Percentiles rank a stretch among this genome's conserved stretches.
Evolutionary conservation across 2,797 vertebrate genomes (phyloP).

Genomic region (Notolabrus celidotus): DNA sequence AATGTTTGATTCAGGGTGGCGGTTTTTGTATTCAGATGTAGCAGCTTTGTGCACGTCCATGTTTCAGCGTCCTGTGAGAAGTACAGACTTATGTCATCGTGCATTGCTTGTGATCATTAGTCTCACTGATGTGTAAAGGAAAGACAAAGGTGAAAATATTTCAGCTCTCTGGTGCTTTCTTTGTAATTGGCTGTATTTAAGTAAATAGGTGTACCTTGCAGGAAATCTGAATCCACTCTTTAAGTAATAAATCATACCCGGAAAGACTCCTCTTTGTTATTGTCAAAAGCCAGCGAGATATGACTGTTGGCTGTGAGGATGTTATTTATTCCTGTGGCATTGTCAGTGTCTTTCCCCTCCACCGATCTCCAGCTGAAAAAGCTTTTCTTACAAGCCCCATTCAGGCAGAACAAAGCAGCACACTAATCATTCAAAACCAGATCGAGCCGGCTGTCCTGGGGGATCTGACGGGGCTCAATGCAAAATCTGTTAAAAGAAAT

Average conservation of each 20-base stretch:
- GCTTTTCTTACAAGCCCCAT: conserved; percentile 63
- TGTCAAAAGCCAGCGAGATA: conserved; percentile 69
- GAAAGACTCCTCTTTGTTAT: conserved; percentile 60
- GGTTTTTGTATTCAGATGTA: conserved; percentile 39
- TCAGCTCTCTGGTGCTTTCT: conserved; percentile 6
- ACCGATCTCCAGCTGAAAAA: conserved; percentile 74
- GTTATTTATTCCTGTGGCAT: conserved; percentile 78
- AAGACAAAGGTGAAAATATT: conserved; percentile 44
- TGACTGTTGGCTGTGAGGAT: conserved; percentile 57
- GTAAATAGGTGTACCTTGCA: conserved; percentile 55
- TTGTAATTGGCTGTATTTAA: conserved; percentile 23
- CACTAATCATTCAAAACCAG: conserved; percentile 79
- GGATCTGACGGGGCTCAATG: conserved; percentile 71
- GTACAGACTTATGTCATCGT: conserved; percentile 14
- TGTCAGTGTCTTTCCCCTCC: conserved; percentile 68
- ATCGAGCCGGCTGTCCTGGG: conserved; percentile 46
- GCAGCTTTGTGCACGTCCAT: conserved; percentile 5
- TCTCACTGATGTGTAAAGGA: conserved; percentile 45
- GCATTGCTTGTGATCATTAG: conserved; percentile 27
- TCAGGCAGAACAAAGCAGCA: conserved; percentile 73
- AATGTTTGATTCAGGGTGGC: conserved; percentile 38
- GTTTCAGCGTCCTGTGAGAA: conserved; percentile 12
- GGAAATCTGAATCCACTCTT: conserved; percentile 60
- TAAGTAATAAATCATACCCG: conserved; percentile 67
- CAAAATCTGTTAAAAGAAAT: conserved; percentile 77